Conservation (phyloP, 2,113 vertebrate genomes). For the Chloebia gouldiae region DNA sequence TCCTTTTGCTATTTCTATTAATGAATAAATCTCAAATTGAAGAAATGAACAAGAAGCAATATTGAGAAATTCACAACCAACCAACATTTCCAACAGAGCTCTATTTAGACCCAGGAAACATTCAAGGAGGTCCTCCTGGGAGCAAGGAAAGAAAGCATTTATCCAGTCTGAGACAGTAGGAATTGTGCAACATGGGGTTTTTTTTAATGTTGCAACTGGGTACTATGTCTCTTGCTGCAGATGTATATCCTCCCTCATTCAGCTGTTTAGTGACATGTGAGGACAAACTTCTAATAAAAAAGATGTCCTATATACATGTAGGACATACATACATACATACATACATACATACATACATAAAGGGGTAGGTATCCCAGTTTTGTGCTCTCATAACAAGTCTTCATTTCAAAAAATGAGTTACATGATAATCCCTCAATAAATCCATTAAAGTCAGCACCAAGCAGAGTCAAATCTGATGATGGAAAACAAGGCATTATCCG, state of each 20-base stretch:
- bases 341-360: neutral
- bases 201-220: neutral
- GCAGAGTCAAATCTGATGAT: neutral
- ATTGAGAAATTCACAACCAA: neutral
- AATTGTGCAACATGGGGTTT: accelerated
- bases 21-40: neutral
- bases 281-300: neutral
- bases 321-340: neutral
- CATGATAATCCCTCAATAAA: neutral
- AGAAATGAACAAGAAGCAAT: neutral
- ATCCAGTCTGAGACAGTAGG: neutral
- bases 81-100: neutral
- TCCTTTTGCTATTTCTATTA: neutral
- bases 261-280: neutral
- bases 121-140: neutral
- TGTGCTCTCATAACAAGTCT: neutral
- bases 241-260: neutral
- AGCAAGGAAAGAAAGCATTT: neutral
- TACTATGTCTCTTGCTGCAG: neutral
- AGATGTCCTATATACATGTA: neutral
- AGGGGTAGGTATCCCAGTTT: neutral
- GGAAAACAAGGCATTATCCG: neutral
- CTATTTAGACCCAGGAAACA: neutral
- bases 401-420: neutral
- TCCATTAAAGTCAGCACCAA: neutral